These are phyloP conservation scores for Trachelus troglodyta DNA, from an alignment of 2,888 invertebrate species.

Conservation along the genomic window DNA sequence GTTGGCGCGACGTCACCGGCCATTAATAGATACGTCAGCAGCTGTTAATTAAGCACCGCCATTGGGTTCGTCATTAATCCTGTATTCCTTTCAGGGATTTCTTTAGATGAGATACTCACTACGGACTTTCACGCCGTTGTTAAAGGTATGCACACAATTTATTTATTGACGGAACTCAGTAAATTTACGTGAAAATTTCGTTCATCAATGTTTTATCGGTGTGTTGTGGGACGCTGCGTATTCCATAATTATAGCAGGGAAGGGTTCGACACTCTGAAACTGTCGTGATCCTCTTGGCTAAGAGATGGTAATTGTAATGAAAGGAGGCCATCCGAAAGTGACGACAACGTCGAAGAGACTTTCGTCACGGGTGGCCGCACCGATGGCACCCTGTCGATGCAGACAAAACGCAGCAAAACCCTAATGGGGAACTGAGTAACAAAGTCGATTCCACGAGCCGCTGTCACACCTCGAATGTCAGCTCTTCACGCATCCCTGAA, in stretches of 20 bases:
- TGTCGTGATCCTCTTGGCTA: neutral
- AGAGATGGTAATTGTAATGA: conserved; percentile 37
- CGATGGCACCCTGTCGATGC: conserved; percentile 28
- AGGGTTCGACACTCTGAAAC: too few species aligned
- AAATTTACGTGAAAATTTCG: too few species aligned
- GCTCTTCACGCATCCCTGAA: conserved; percentile 51
- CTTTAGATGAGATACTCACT: neutral
- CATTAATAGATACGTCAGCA: conserved; percentile 59
- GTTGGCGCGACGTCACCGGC: conserved; percentile 21
- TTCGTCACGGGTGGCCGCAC: conserved; percentile 27
- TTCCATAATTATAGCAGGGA: too few species aligned
- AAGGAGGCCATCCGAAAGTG: conserved; percentile 34
- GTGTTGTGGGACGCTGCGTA: too few species aligned
- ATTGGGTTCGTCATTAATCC: conserved; percentile 52
- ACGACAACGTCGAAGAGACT: conserved; percentile 20
- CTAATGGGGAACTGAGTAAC: conserved; percentile 26
- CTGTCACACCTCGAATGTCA: conserved; percentile 53
- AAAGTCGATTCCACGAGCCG: conserved; percentile 41
- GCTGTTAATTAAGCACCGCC: conserved; percentile 55
- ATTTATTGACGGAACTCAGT: too few species aligned
- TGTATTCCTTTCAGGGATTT: conserved; percentile 25
- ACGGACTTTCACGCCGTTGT: too few species aligned
- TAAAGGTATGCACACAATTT: too few species aligned
- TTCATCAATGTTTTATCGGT: too few species aligned
- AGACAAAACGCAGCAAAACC: conserved; percentile 32